Evolutionary conservation across 2,888 invertebrate species (phyloP), one percentile per base, ranked within the genome.

Genomic region (Ectropis crepuscularia): DNA sequence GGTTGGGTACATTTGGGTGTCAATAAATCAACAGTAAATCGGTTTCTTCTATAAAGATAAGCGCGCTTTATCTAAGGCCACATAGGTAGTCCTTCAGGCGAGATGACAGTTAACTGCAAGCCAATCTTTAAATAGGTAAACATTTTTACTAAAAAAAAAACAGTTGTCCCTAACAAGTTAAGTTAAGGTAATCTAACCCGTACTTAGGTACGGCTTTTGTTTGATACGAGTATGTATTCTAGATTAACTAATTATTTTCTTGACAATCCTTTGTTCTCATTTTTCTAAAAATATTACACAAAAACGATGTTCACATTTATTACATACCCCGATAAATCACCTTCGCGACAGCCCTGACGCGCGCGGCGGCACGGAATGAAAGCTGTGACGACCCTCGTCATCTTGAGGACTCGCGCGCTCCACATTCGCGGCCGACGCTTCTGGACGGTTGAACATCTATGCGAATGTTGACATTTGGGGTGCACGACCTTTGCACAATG

Each of bases 351-450:
- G 62, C 85, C 85, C 82, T 82, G 71, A 49, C 64, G 63, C 69
- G 71, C 69, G 71, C 71, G 70, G 72, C 74, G 76, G 77, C 73
- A 66, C 75, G 75, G 80, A 79, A 83, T 83, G 82, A 83, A 85
- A 81, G 85, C 78, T 79, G 75, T 80, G 83, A 82, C 84, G 82
- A 86, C 86, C 86, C 86, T 86, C 80, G 83, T 86, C 86, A 86
- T 81, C 79, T 81, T 69, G 77, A 82, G 83, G 80, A 84, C 79
- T 80, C 54, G 49, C 47, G 80, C 80, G 83, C 73, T 79, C 83
- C 76, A 83, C 76, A 85, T 84, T 79, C 74, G 68, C 59, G 66
- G 69, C 65, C 61, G 67, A 57, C 63, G 51, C 60, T 60, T 65
- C 60, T 65, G 57, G 53, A 48, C 64, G 64, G 54, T 61, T 58